Evolutionary conservation across 2,113 vertebrate species (phyloP), one percentile per base, ranked within the genome.

Genomic region (Dipodomys stephensi): DNA sequence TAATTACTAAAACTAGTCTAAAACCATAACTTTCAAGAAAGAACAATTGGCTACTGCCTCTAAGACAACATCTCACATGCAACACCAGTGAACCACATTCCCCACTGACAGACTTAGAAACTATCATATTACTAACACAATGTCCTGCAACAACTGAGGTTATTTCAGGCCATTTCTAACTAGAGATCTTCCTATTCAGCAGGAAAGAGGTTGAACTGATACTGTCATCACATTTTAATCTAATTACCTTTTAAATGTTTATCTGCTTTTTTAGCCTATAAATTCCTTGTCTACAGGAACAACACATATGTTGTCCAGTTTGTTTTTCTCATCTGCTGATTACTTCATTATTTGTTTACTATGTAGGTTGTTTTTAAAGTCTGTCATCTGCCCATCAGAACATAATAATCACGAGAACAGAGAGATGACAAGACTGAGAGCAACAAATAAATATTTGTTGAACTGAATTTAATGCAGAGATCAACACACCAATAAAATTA

Each of bases 401-500:
- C 53, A 94, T 53, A 94, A 93, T 28, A 72, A 93, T 67, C 39
- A 28, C 28, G 46, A 84, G 3, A 77, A 71, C 35, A 90, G 73
- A 94, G 28, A 92, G 12, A 93, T 22, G 30, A 93, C 20, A 76
- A 67, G 22, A 28, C 62, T 62, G n/a, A 82, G 28, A 16, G 76
- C 35, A 83, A 93, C 49, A 92, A 88, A 92, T 76, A 95, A 87
- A 64, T 93, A 91, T 72, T 68, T 93, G 71, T 65, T 91, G 67
- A 96, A 44, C 39, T 83, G 27, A 93, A 93, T 85, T 95, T 91
- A 92, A 92, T 69, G 87, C 80, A 79, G 67, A 95, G 79, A 95
- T 81, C 85, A 88, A 92, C 78, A 90, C 79, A 87, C 19, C 91
- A 95, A 81, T 94, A 96, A 93, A 96, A 96, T 87, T 92, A 93